Evolutionary conservation across 2,113 vertebrate genomes (phyloP).

Genomic region (Mustelus asterias): DNA sequence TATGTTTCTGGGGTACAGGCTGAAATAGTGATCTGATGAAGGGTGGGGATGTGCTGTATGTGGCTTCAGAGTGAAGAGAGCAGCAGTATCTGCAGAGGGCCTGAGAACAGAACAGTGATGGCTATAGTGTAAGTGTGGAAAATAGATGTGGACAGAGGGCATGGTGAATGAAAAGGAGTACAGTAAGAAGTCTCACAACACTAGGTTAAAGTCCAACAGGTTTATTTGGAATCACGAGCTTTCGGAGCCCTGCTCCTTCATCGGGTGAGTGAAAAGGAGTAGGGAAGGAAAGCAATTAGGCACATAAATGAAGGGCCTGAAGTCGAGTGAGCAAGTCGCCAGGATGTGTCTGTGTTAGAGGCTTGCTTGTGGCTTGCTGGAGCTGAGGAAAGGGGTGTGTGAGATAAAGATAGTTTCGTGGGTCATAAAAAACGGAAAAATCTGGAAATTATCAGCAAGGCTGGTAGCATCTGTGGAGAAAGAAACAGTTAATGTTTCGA

Average conservation of each 20-base stretch:
- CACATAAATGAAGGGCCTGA: not conserved
- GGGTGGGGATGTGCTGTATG: not conserved
- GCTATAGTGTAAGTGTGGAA: not conserved
- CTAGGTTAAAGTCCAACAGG: too few species aligned
- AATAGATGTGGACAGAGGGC: too few species aligned
- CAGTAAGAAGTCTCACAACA: too few species aligned
- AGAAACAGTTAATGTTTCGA: too few species aligned
- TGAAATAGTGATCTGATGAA: not conserved
- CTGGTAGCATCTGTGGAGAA: too few species aligned
- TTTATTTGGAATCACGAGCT: too few species aligned
- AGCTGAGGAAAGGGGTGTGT: not conserved
- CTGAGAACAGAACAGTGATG: not conserved
- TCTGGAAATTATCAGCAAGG: too few species aligned
- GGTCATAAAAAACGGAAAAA: not conserved
- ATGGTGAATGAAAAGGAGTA: too few species aligned
- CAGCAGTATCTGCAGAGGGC: not conserved
- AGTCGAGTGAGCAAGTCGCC: not conserved
- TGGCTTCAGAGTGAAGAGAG: not conserved
- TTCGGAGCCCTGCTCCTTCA: too few species aligned
- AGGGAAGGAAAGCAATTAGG: not conserved
- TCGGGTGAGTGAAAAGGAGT: too few species aligned
- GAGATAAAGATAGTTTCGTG: not conserved
- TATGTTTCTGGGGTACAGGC: too few species aligned
- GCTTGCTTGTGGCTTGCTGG: not conserved
- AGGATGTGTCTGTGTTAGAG: too few species aligned